Evolutionary conservation across 2,797 vertebrate genomes (phyloP), one percentile per base, ranked within the genome.

Genomic region (Coreius guichenoti): DNA sequence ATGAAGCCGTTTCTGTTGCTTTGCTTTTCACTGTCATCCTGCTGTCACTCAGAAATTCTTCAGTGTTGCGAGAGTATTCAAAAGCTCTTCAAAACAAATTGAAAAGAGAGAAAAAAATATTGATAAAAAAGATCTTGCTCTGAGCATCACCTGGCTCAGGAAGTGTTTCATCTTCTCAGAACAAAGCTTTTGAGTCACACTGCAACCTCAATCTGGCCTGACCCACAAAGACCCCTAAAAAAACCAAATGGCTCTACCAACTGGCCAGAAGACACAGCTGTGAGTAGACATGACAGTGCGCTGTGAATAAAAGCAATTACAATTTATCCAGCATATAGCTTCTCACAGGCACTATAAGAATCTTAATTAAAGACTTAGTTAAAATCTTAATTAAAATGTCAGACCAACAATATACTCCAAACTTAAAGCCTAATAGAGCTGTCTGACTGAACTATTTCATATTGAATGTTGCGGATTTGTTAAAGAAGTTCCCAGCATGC

Each of bases 141-240:
- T 61, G 56, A 76, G 70, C 72, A 68, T 51, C 45, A 84, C 80
- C 89, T 88, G 86, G 85, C 83, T 83, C 45, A 47, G 45, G 11
- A 31, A 70, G 82, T 82, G 80, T 90, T 90, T 90, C 86, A 90
- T 90, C 87, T 88, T 58, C 16, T 16, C 69, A 87, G 76, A 88
- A 89, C 89, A 90, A 88, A 88, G 89, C 81, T 70, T 74, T 69
- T 63, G 47, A 81, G 80, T 80, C 6, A 19, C 43, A 61, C 81
- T 78, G 43, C 80, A 80, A 75, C 47, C 47, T 80, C 65, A 70
- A 43, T 80, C 67, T 16, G 43, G 26, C 43, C 43, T 70, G 63
- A 84, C 74, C 65, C 80, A 70, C 56, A 0, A 11, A 29, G 47
- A 65, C 29, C 65, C 16, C 47, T 11, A 45, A 73, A 74, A 84